phyloP scores from a whole-genome alignment of 2,113 vertebrate species.

The Peromyscus leucopus region DNA sequence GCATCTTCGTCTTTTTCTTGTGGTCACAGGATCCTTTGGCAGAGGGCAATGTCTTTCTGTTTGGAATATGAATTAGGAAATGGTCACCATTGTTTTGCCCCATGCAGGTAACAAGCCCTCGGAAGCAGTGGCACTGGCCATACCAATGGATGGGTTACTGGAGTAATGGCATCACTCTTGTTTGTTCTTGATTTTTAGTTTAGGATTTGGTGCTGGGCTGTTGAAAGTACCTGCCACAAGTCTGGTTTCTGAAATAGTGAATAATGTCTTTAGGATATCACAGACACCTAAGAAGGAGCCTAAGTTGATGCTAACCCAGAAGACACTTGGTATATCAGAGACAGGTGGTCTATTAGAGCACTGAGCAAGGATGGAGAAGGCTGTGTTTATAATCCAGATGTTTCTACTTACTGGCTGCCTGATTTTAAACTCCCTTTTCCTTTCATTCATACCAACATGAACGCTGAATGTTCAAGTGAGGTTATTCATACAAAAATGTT shows the following conservation, averaged over 20 bases:
- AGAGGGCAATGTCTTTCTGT: not conserved
- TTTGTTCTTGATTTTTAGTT: conserved; percentile 51
- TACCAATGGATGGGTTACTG: not conserved
- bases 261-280: not conserved
- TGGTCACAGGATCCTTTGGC: not conserved
- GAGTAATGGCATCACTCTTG: not conserved
- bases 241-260: not conserved
- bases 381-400: not conserved
- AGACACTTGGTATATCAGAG: not conserved
- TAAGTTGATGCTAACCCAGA: not conserved
- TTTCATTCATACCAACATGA: conserved; percentile 4
- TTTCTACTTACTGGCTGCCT: not conserved
- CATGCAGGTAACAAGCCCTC: not conserved
- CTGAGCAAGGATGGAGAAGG: not conserved
- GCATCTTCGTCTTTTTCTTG: not conserved
- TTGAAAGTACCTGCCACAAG: not conserved
- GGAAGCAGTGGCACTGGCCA: not conserved
- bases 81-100: not conserved
- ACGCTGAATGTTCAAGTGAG: conserved; percentile 29
- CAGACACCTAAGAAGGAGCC: not conserved
- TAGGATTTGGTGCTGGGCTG: not conserved
- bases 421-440: conserved; percentile 15
- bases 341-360: not conserved
- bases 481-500: not conserved
- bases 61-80: conserved; percentile 17